phyloP scores from a whole-genome alignment of 2,888 invertebrate genomes.

The Neelides folsomi region DNA sequence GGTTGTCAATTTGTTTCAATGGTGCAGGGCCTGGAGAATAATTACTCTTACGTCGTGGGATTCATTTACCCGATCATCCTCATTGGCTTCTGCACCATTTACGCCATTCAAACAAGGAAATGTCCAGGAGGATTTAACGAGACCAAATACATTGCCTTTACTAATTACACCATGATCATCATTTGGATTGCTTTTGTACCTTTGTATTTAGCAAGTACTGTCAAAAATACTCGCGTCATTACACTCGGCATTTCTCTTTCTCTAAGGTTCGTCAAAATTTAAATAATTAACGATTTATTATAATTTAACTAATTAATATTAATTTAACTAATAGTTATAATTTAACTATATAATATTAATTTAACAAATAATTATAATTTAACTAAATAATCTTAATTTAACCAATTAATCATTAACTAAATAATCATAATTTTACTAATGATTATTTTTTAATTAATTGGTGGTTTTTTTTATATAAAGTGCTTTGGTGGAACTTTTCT shows the following conservation, averaged over 20 bases:
- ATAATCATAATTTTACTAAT: too few species aligned
- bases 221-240: slow-evolving; percentile 41
- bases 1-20: slow-evolving; percentile 18
- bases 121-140: slow-evolving; percentile 49
- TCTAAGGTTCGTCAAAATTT: slow-evolving; percentile 35
- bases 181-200: slow-evolving; percentile 47
- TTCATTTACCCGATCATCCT: slow-evolving; percentile 44
- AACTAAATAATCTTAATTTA: too few species aligned
- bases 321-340: too few species aligned
- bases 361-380: too few species aligned
- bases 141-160: slow-evolving; percentile 45
- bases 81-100: slow-evolving; percentile 44
- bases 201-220: slow-evolving; percentile 42
- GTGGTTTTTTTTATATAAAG: slow-evolving; percentile 31
- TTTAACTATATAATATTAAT: too few species aligned
- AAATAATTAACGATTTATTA: too few species aligned
- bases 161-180: slow-evolving; percentile 46
- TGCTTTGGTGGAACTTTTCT: slow-evolving; percentile 43
- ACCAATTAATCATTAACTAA: too few species aligned
- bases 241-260: slow-evolving; percentile 44
- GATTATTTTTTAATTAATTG: too few species aligned
- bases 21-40: slow-evolving; percentile 39
- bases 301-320: too few species aligned
- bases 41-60: slow-evolving; percentile 41
- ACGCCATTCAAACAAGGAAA: slow-evolving; percentile 46